Base-by-base conservation (phyloP, 2,797 vertebrate genomes). In the Sebastes hubbsi region DNA sequence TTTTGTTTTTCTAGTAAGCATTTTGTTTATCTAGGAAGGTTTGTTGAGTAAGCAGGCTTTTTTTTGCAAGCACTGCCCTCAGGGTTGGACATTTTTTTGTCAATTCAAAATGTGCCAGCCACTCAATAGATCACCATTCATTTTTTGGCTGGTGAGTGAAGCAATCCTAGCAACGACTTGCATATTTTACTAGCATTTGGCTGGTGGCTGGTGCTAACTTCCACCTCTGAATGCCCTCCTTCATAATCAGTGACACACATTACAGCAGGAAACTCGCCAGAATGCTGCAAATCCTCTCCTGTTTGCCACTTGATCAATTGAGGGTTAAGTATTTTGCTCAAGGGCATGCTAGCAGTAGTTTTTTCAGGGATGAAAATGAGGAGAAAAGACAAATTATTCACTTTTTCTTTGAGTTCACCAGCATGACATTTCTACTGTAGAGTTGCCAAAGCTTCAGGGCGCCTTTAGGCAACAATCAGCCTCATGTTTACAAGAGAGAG, bases 401-500 rank as follows among this genome's bases (percentile, higher is more conserved):
- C 32, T 11, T 65, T 68, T 61, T 27, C 60, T 69, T 22, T 56
- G 67, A 68, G 64, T 81, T 76, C 8, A 76, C 18, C 30, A 49
- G 8, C 10, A 34, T 27, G 49, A 38, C 61, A 12, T 63, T 30
- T 70, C 68, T 64, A 8, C 36, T 71, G 49, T 25, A 7, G 59
- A 54, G 62, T 6, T 59, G 34, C 63, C 11, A 30, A 70, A 78
- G 70, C 83, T 80, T 63, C 24, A 32, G 69, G 58, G 60, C 1
- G 14, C 63, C 87, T 77, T 59, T 22, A 76, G 70, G 84, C 80
- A 78, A 82, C 82, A 63, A 65, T 64, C 76, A 62, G 12, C 70
- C 11, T 3, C 10, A 1, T 54, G 68, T 72, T 82, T 83, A 72
- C 20, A 67, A 56, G 5, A 72, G 11, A 62, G 22, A 65, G 54